Evolutionary conservation across 2,888 invertebrate species (phyloP).

Genomic region (Hypomecis atomaria): DNA sequence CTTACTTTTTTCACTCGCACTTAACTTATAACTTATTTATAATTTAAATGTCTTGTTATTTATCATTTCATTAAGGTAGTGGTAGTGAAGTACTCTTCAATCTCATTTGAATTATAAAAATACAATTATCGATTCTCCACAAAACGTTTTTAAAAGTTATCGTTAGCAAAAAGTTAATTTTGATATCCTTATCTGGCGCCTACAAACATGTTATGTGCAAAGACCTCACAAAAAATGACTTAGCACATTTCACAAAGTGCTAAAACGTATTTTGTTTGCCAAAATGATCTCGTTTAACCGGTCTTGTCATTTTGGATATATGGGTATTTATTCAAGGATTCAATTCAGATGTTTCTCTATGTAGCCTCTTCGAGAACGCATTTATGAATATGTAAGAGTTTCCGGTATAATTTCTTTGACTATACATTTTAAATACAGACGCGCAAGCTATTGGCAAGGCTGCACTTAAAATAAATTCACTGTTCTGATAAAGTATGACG

Average conservation of each 20-base stretch:
- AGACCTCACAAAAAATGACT: slow-evolving; percentile 28
- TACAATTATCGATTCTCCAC: too few species aligned
- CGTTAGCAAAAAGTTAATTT: slow-evolving; percentile 1
- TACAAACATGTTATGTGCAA: slow-evolving; percentile 26
- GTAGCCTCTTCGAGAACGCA: slow-evolving; percentile 12
- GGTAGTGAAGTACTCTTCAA: too few species aligned
- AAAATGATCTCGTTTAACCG: slow-evolving; percentile 23
- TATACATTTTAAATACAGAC: neutral
- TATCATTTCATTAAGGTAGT: neutral
- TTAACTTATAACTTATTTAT: too few species aligned
- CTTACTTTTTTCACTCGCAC: too few species aligned
- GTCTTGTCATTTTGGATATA: slow-evolving; percentile 16
- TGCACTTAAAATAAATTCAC: too few species aligned
- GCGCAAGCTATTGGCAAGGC: too few species aligned
- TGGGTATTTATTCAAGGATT: slow-evolving; percentile 16
- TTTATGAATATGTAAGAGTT: slow-evolving; percentile 6
- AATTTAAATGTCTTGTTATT: neutral
- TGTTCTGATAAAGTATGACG: too few species aligned
- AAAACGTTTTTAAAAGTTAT: neutral
- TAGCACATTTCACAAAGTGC: slow-evolving; percentile 36
- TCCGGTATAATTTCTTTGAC: neutral
- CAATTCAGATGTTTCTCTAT: slow-evolving; percentile 22
- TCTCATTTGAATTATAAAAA: too few species aligned
- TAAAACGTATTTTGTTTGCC: slow-evolving; percentile 34
- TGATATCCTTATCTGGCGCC: slow-evolving; percentile 27